Evolutionary conservation across 2,888 invertebrate genomes (phyloP).

Genomic region (Tenthredo mesomela): DNA sequence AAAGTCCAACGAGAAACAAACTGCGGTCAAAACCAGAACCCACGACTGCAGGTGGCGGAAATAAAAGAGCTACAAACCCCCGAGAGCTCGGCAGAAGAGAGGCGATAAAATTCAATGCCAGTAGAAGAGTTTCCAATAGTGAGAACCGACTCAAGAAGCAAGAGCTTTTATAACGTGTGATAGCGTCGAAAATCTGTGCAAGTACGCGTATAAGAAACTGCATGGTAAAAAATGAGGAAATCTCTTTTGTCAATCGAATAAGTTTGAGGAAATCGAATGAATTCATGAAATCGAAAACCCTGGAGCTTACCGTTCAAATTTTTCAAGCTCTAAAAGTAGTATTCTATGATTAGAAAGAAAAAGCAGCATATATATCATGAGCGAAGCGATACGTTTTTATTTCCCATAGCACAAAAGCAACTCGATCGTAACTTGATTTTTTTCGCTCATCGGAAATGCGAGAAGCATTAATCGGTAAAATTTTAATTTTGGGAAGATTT

Average conservation of each 20-base stretch:
- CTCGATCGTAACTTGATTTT: too few relatives aligned
- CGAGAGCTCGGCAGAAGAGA: slow-evolving; percentile 7
- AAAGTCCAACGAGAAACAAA: background rate
- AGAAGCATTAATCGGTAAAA: background rate
- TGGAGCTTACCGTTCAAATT: too few relatives aligned
- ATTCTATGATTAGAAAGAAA: too few relatives aligned
- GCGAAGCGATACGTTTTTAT: too few relatives aligned
- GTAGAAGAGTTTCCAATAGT: background rate
- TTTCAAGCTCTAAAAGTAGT: too few relatives aligned
- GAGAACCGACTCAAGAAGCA: background rate
- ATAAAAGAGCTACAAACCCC: slow-evolving; percentile 12
- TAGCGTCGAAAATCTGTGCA: background rate
- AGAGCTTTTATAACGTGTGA: background rate
- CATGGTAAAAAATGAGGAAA: background rate
- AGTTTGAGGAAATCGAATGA: too few relatives aligned
- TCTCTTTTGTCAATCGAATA: too few relatives aligned
- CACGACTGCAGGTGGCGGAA: background rate
- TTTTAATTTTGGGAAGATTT: background rate
- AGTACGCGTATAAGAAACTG: background rate
- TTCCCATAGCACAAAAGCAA: too few relatives aligned
- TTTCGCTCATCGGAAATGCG: too few relatives aligned
- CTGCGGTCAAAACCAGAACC: slow-evolving; percentile 5
- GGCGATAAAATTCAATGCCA: slow-evolving; percentile 13
- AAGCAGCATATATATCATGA: too few relatives aligned
- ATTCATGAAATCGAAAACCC: too few relatives aligned